Evolutionary conservation across 2,888 invertebrate genomes (phyloP), one percentile per base, ranked within the genome.

Genomic region (Digitonthophagus gazella): DNA sequence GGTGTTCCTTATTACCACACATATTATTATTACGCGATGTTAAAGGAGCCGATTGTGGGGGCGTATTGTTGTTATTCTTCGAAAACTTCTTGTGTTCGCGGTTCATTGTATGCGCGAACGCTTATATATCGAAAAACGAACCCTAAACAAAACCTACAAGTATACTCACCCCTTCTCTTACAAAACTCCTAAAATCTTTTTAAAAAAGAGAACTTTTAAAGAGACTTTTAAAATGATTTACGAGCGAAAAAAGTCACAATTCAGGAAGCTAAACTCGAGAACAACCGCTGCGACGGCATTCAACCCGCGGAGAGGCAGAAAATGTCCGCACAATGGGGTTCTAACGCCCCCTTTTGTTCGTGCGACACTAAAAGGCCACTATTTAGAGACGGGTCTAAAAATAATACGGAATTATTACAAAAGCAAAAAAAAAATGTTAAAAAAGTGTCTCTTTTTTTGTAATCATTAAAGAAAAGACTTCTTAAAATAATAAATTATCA

Each of bases 1-100:
- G 71, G 71, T 69, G 71, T 69, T 69, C 71, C 61, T 66, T 65
- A 69, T 68, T 65, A 68, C 28, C 28, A 44, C 28, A 44, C 28
- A 44, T 6, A 44, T 44, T 44, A 11, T 44, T 44, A 44, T 44
- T 44, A 44, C 28, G 28, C 28, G 28, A 11, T 44, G 28, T 6
- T 11, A 44, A 44, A 44, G 61, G 18, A 20, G 6, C 19, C 61
- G 18, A 16, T 61, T 61, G 61, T 61, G 61, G 18, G 61, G 61
- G 61, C 18, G 61, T 61, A 61, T 61, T 61, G 61, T 61, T 61
- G 20, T 61, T 61, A 18, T 20, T 61, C 28, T 44, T 44, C 28
- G 28, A 44, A n/a, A n/a, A 44, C 28, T 44, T 6, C 28, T 44
- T 44, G 28, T 6, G 28, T 44, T 44, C 28, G 28, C n/a, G n/a